Evolutionary conservation across 2,888 invertebrate genomes (phyloP).

Genomic region (Pomacea canaliculata): DNA sequence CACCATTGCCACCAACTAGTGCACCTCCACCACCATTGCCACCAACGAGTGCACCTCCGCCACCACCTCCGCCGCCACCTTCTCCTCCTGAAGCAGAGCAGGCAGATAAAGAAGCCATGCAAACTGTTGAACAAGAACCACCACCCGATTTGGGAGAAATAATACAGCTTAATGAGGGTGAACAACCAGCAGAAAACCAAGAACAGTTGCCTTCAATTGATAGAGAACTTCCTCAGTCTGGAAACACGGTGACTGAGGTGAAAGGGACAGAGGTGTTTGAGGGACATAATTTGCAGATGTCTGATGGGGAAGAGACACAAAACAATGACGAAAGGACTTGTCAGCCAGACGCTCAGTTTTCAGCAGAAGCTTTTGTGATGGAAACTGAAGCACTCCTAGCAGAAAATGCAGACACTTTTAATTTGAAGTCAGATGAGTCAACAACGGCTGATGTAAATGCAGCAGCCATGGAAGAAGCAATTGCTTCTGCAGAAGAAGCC

Average conservation of each 20-base stretch:
- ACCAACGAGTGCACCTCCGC: conserved; percentile 2
- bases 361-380: no score
- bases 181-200: neutral
- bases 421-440: no score
- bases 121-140: neutral
- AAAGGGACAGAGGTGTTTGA: no score
- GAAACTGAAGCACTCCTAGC: no score
- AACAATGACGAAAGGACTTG: no score
- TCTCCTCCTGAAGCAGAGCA: neutral
- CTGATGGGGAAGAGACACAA: no score
- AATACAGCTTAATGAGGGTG: neutral
- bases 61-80: neutral
- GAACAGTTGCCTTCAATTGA: no score
- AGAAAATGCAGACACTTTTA: no score
- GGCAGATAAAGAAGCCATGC: neutral
- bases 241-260: no score
- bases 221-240: no score
- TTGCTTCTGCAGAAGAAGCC: neutral
- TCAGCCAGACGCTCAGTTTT: no score
- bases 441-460: neutral
- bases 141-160: neutral
- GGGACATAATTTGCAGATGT: no score
- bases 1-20: neutral
- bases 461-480: neutral
- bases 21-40: neutral